Evolutionary conservation across 2,797 vertebrate genomes (phyloP).

Genomic region (Channallabes apus): DNA sequence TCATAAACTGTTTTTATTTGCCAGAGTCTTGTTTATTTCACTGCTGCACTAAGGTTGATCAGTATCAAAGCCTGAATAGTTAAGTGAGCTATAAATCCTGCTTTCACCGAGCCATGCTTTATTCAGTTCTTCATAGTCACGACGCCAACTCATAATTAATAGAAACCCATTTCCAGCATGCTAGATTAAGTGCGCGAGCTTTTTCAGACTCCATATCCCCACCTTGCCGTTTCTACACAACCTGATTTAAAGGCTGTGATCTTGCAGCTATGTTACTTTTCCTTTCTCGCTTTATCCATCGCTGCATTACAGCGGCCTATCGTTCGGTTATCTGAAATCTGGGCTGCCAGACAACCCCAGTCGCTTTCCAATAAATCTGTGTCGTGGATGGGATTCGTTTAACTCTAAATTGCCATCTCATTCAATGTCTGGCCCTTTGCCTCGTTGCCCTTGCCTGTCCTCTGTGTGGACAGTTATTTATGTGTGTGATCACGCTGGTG

Average conservation of each 20-base stretch:
- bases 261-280: constrained; percentile 1
- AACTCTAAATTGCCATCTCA: constrained; percentile 62
- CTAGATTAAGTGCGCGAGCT: not conserved
- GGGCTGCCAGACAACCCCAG: constrained; percentile 44
- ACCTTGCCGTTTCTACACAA: not conserved
- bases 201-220: not conserved
- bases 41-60: not conserved
- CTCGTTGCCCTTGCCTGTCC: constrained; percentile 65
- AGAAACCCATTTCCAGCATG: not conserved
- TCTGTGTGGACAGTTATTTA: constrained; percentile 67
- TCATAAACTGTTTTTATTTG: not conserved
- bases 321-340: constrained; percentile 21
- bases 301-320: constrained; percentile 18
- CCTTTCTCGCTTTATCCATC: not conserved
- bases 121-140: not conserved
- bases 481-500: constrained; percentile 62
- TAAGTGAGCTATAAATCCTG: constrained; percentile 22
- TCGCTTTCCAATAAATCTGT: constrained; percentile 61
- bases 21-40: too few species aligned
- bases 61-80: not conserved
- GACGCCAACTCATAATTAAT: constrained; percentile 5
- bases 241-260: not conserved
- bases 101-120: not conserved
- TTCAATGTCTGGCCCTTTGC: constrained; percentile 63
- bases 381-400: constrained; percentile 57